Conservation (phyloP, 2,797 vertebrate genomes). For the Macropus fuliginosus region DNA sequence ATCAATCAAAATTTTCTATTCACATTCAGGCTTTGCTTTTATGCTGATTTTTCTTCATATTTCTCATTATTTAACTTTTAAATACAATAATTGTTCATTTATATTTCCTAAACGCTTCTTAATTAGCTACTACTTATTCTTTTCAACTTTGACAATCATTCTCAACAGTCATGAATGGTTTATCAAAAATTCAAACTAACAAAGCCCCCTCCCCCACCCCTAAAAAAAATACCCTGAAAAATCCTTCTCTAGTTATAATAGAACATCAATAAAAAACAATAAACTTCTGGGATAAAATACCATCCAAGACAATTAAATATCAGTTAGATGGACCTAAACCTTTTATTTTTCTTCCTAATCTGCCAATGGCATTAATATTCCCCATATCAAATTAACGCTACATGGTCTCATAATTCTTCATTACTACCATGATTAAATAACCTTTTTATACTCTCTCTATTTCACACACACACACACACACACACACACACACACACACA, state of each 20-base stretch:
- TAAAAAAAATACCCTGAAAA: neutral
- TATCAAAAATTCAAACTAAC: neutral
- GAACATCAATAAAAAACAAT: neutral
- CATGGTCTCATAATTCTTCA: neutral
- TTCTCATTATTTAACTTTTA: neutral
- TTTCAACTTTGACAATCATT: neutral
- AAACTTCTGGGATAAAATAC: neutral
- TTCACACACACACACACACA: too few relatives aligned
- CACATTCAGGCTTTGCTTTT: neutral
- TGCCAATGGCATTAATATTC: neutral
- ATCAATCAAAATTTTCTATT: neutral
- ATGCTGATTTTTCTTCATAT: neutral
- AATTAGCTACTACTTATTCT: neutral
- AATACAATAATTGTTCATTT: neutral
- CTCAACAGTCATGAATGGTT: neutral
- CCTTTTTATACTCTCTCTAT: neutral
- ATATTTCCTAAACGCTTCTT: neutral
- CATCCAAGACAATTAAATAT: neutral
- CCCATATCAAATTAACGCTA: neutral
- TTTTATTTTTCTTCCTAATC: neutral
- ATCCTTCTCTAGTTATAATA: neutral
- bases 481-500: neutral
- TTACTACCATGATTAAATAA: neutral
- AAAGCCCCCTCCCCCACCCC: neutral
- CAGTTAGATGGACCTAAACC: neutral